Conservation (phyloP, 2,113 vertebrate genomes). For the Cervus canadensis region DNA sequence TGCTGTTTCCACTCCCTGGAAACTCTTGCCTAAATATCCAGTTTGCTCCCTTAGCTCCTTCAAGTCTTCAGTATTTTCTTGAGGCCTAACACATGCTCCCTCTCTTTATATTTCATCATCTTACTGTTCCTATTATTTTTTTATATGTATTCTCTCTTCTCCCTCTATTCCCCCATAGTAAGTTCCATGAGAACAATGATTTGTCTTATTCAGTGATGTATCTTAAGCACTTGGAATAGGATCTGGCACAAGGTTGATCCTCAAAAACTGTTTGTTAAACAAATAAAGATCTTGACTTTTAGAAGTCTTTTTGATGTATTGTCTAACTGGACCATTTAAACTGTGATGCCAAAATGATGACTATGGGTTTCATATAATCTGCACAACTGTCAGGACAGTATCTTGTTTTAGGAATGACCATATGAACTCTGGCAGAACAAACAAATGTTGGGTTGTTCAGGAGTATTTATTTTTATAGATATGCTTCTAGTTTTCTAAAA, state of each 20-base stretch:
- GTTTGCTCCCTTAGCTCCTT: background rate
- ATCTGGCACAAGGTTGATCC: background rate
- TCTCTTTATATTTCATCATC: background rate
- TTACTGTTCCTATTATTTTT: background rate
- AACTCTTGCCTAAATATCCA: background rate
- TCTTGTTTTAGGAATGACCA: background rate
- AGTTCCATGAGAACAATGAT: background rate
- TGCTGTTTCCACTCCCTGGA: background rate
- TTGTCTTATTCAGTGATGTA: background rate
- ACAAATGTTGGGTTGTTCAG: background rate
- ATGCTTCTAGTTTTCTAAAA: slow-evolving; percentile 17
- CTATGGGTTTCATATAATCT: background rate
- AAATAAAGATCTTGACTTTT: background rate
- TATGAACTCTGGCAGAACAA: background rate
- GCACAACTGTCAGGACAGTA: background rate
- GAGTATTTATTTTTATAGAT: background rate
- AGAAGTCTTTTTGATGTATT: background rate
- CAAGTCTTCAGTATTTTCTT: background rate
- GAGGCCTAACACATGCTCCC: background rate
- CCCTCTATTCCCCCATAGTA: background rate
- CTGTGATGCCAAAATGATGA: background rate
- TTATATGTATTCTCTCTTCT: background rate
- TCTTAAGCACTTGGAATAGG: background rate
- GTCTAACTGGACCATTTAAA: background rate
- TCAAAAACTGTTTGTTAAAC: background rate